Evolutionary conservation across 2,113 vertebrate species (phyloP).

Genomic region (Oreocharis arfaki): DNA sequence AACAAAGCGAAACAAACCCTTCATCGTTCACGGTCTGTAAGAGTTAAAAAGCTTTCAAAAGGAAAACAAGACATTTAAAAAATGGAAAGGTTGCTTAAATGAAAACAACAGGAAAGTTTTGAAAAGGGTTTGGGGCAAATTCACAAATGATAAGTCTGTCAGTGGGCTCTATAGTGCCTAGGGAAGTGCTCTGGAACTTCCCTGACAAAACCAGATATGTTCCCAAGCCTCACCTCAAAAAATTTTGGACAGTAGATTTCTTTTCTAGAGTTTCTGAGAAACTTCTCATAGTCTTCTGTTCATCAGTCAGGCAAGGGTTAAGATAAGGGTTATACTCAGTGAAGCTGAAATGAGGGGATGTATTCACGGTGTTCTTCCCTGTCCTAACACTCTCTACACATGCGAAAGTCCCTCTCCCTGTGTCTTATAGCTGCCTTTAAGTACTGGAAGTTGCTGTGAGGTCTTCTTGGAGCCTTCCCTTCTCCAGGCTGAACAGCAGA

Average conservation of each 20-base stretch:
- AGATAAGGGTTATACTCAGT: neutral
- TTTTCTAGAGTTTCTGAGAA: neutral
- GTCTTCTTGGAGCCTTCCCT: neutral
- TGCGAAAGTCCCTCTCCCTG: neutral
- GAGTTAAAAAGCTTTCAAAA: neutral
- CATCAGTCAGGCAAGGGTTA: neutral
- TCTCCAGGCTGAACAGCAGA: neutral
- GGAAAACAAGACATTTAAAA: neutral
- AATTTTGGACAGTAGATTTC: neutral
- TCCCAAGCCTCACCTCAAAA: fast-evolving
- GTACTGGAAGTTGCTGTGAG: neutral
- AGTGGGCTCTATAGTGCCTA: neutral
- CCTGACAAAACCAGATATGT: neutral
- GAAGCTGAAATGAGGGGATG: neutral
- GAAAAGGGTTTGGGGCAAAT: neutral
- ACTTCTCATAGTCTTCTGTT: neutral
- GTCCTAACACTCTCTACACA: neutral
- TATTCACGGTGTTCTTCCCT: neutral
- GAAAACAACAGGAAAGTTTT: neutral
- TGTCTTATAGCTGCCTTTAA: neutral
- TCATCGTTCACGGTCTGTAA: neutral
- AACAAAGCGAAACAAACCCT: neutral
- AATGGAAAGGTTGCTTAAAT: neutral
- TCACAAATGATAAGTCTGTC: neutral
- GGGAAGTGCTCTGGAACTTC: neutral